Evolutionary conservation across 2,113 vertebrate genomes (phyloP).

Genomic region (Dasypus novemcinctus): DNA sequence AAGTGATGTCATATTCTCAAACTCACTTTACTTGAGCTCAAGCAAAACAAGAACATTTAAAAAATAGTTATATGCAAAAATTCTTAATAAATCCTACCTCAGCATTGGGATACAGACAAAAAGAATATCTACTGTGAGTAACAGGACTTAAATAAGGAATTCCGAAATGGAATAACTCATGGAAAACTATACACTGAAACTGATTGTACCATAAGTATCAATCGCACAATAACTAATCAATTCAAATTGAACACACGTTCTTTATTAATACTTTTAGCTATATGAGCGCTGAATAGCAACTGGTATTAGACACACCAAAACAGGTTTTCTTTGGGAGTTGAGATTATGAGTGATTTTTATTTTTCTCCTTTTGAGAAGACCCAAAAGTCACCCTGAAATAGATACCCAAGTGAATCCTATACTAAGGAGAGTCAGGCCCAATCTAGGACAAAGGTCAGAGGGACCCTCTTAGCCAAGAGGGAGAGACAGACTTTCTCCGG

Average conservation of each 20-base stretch:
- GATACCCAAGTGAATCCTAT: too few relatives aligned
- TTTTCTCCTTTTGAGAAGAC: background rate
- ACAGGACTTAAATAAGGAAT: background rate
- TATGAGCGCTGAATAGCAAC: background rate
- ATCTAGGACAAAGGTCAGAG: background rate
- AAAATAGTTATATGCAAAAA: background rate
- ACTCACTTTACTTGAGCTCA: constrained; percentile 16
- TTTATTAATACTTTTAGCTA: background rate
- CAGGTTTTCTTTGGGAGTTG: background rate
- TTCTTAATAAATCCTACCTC: background rate
- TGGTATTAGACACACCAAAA: background rate
- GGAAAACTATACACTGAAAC: background rate
- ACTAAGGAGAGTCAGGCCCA: background rate
- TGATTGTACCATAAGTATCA: background rate
- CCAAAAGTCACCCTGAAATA: background rate
- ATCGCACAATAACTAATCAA: background rate
- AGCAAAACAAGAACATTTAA: constrained; percentile 39
- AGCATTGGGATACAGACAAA: background rate
- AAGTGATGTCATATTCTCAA: constrained; percentile 2
- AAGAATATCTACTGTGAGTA: background rate
- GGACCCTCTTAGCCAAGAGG: background rate
- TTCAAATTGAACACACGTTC: background rate
- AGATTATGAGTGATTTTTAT: background rate
- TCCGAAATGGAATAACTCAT: background rate
- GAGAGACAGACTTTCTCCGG: background rate